Evolutionary conservation across 2,888 invertebrate species (phyloP).

Genomic region (Chymomyza caudatula): DNA sequence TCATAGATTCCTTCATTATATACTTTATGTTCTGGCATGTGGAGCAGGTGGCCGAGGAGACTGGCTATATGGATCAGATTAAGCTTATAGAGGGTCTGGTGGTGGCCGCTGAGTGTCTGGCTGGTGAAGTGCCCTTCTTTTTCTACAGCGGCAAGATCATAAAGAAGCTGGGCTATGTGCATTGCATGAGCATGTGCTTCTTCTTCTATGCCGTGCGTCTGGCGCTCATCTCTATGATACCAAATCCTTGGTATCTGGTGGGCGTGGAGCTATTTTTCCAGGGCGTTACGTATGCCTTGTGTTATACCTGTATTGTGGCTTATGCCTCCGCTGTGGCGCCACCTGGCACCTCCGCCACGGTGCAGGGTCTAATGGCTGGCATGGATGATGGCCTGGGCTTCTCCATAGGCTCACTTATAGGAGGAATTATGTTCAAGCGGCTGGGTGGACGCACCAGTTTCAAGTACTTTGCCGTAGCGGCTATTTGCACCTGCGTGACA

Average conservation of each 20-base stretch:
- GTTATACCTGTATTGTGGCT: conserved; percentile 89
- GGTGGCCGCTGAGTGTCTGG: conserved; percentile 87
- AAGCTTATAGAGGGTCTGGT: conserved; percentile 89
- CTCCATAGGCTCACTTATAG: conserved; percentile 86
- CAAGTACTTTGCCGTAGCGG: conserved; percentile 78
- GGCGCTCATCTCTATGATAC: conserved; percentile 85
- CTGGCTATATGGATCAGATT: conserved; percentile 82
- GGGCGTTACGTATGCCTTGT: conserved; percentile 92
- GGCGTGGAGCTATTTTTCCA: conserved; percentile 89
- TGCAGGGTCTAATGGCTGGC: conserved; percentile 92
- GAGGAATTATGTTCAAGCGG: conserved; percentile 84
- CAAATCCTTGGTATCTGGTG: conserved; percentile 90
- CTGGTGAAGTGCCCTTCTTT: conserved; percentile 89
- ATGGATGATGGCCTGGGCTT: conserved; percentile 92
- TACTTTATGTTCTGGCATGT: conserved; percentile 91
- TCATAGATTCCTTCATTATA: conserved; percentile 88
- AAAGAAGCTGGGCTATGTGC: conserved; percentile 87
- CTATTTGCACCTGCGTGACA: conserved; percentile 74
- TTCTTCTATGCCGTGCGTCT: conserved; percentile 87
- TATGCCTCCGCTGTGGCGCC: conserved; percentile 84
- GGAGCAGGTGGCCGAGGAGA: conserved; percentile 85
- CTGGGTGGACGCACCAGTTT: conserved; percentile 82
- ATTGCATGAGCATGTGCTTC: conserved; percentile 87
- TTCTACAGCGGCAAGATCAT: conserved; percentile 86
- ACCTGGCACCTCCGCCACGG: conserved; percentile 88